phyloP scores from a whole-genome alignment of 2,888 invertebrate species.

The Glyphotaelius pellucidus region DNA sequence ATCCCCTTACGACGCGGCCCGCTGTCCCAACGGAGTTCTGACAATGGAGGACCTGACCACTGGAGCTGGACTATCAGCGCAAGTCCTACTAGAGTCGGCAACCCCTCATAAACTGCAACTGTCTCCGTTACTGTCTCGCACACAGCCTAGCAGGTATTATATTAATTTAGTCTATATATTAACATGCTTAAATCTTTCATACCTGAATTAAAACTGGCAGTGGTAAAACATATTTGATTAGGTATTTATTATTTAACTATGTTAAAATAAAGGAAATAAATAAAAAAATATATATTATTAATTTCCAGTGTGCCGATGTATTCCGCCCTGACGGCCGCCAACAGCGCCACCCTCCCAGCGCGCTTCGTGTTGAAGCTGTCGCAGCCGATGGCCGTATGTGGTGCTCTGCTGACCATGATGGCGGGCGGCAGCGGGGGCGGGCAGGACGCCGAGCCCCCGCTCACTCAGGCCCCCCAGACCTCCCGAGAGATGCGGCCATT shows the following conservation, averaged over 20 bases:
- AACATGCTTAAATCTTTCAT: too few species aligned
- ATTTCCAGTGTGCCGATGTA: constrained; percentile 81
- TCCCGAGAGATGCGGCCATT: constrained; percentile 79
- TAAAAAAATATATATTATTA: too few species aligned
- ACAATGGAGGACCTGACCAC: constrained; percentile 84
- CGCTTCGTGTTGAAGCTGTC: constrained; percentile 91
- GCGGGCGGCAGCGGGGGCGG: constrained; percentile 71
- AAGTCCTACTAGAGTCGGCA: constrained; percentile 93
- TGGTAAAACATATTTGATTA: too few species aligned
- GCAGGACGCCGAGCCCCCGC: constrained; percentile 67
- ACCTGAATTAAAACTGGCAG: too few species aligned
- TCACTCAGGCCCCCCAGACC: neutral
- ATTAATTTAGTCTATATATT: neutral
- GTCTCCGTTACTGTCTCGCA: constrained; percentile 79
- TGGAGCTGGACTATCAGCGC: constrained; percentile 82
- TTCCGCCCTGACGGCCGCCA: constrained; percentile 86
- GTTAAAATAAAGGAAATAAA: too few species aligned
- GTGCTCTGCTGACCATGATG: constrained; percentile 81
- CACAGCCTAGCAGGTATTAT: constrained; percentile 57
- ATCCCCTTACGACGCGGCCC: constrained; percentile 89
- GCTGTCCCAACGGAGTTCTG: constrained; percentile 70
- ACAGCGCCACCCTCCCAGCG: constrained; percentile 94
- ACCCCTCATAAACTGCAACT: constrained; percentile 90
- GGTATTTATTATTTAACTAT: too few species aligned
- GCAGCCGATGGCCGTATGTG: constrained; percentile 91